Conservation (phyloP, 2,797 vertebrate genomes). For the Cyprinodon diabolis region DNA sequence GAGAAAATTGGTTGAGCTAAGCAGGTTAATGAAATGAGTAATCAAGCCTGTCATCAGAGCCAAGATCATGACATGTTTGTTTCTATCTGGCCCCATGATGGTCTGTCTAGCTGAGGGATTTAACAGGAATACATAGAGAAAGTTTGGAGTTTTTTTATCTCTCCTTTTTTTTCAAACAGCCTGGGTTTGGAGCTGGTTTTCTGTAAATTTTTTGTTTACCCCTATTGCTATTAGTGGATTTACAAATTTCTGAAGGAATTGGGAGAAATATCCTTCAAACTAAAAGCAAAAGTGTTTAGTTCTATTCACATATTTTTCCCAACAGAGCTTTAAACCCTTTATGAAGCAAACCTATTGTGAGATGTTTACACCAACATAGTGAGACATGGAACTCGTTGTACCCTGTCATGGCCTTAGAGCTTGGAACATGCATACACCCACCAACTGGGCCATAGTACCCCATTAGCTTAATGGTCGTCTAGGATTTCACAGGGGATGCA, state of each 20-base stretch:
- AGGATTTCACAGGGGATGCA: conserved; percentile 83
- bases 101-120: no score
- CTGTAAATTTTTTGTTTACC: neutral
- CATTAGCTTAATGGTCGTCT: conserved; percentile 86
- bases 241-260: conserved; percentile 26
- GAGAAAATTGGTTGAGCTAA: no score
- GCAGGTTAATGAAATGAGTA: no score
- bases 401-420: conserved; percentile 48
- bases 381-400: conserved; percentile 63
- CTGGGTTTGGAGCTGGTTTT: no score
- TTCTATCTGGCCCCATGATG: no score
- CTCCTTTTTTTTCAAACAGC: no score
- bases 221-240: neutral
- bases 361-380: conserved; percentile 79
- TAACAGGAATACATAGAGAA: no score
- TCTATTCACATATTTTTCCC: conserved; percentile 66
- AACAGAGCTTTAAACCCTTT: conserved; percentile 74
- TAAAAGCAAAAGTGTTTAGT: conserved; percentile 70
- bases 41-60: no score
- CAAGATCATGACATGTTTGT: no score
- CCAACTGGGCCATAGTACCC: conserved; percentile 77
- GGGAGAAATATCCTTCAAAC: conserved; percentile 31
- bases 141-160: no score
- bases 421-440: conserved; percentile 65
- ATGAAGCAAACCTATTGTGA: conserved; percentile 69